phyloP scores from a whole-genome alignment of 1,140 invertebrate species.

The Eriosoma lanigerum region DNA sequence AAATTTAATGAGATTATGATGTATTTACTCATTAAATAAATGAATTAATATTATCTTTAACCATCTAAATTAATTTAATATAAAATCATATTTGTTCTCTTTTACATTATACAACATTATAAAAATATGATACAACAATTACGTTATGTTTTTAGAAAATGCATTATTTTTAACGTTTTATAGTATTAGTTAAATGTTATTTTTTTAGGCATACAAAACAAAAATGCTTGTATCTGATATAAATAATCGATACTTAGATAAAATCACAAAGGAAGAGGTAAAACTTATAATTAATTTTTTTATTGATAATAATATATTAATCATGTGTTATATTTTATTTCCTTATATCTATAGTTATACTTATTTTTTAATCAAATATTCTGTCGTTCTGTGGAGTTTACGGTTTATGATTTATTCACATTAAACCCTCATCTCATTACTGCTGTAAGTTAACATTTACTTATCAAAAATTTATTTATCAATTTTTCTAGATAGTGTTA shows the following conservation, averaged over 20 bases:
- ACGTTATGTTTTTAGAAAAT: too few relatives aligned
- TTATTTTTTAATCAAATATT: slow-evolving; percentile 44
- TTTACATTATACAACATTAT: too few relatives aligned
- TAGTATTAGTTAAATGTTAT: too few relatives aligned
- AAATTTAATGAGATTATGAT: too few relatives aligned
- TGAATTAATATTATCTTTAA: too few relatives aligned
- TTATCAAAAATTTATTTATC: neutral
- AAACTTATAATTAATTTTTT: neutral
- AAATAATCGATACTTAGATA: slow-evolving; percentile 44
- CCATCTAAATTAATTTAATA: too few relatives aligned
- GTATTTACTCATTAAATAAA: too few relatives aligned
- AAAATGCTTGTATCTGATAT: slow-evolving; percentile 23
- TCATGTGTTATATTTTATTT: too few relatives aligned
- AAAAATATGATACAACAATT: too few relatives aligned
- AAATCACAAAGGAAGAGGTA: slow-evolving; percentile 42
- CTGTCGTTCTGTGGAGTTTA: slow-evolving; percentile 23
- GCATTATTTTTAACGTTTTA: too few relatives aligned
- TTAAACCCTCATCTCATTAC: slow-evolving; percentile 47
- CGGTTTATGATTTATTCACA: slow-evolving; percentile 43
- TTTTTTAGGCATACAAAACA: slow-evolving; percentile 22
- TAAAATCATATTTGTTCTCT: too few relatives aligned
- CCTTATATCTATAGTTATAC: neutral
- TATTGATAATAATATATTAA: neutral
- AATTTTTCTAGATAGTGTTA: too few relatives aligned
- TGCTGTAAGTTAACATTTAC: slow-evolving; percentile 16